Evolutionary conservation across 2,888 invertebrate genomes (phyloP), one percentile per base, ranked within the genome.

Genomic region (Tenthredo mesomela): DNA sequence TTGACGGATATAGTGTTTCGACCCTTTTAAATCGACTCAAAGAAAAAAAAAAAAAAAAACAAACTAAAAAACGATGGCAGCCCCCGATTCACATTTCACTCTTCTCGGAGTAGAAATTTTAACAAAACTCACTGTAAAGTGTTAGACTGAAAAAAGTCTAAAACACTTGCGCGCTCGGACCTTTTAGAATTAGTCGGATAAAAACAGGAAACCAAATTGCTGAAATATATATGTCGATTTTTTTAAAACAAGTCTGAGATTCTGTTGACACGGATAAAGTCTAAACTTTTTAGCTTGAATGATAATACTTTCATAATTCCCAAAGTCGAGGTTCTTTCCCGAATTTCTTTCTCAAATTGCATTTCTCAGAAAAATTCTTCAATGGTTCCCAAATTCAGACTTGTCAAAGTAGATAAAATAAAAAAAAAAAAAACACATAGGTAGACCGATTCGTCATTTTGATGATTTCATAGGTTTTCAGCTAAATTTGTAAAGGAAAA

Each of bases 1-100:
- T 73, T 73, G 10, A 10, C 40, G n/a, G 21, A 43, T 73, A 73
- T 73, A 73, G 71, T 73, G 71, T 73, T 73, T 73, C 71, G 12
- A 73, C 25, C 71, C 71, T 73, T 73, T 43, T n/a, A 73, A 73
- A 43, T 7, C 18, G 10, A 71, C 71, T 7, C 37, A 7, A 37
- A 37, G 37, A 21, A 9, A 21, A 43, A 43, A 25, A 43, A 73
- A 29, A 29, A 29, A 29, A 40, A 10, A 10, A 4, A 40, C 2
- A 3, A 43, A 73, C 7, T 21, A 43, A 0, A 15, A 40, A 73
- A 21, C 15, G 40, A 18, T 43, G 43, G 21, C 43, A 21, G 3
- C 70, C 37, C 5, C 7, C 29, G 70, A 33, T 70, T 29, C 70
- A n/a, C 37, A 37, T 70, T 70, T n/a, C 70, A 70, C 29, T 37